These are phyloP conservation scores for Mycteria americana DNA, from an alignment of 2,797 vertebrate species.

Conservation along the genomic window DNA sequence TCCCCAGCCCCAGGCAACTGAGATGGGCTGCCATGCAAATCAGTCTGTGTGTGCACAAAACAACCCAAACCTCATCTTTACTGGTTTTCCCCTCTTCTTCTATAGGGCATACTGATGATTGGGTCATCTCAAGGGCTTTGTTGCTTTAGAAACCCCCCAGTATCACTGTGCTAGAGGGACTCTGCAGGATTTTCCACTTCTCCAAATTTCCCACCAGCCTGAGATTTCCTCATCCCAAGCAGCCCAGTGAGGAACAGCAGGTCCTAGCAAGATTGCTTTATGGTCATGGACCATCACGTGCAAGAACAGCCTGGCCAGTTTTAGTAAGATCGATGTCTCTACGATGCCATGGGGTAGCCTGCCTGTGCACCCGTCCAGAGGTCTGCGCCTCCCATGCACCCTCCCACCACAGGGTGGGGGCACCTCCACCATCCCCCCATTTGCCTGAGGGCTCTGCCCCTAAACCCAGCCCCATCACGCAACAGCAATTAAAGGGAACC, in stretches of 20 bases:
- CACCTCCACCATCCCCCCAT: not conserved
- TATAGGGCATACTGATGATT: fast-evolving
- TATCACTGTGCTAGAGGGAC: not conserved
- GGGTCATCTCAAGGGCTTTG: not conserved
- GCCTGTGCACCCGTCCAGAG: fast-evolving
- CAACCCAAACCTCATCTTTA: not conserved
- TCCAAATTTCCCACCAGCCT: fast-evolving
- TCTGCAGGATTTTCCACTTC: not conserved
- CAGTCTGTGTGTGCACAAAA: not conserved
- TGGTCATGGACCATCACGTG: fast-evolving
- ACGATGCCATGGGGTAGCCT: not conserved
- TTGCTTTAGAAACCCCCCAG: not conserved
- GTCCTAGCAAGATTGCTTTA: not conserved
- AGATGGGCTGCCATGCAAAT: not conserved
- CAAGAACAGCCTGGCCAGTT: not conserved
- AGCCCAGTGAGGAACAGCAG: not conserved
- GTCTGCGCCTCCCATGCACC: fast-evolving
- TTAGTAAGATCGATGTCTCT: not conserved
- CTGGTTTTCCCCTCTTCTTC: not conserved
- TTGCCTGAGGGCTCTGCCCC: not conserved
- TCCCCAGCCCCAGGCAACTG: not conserved
- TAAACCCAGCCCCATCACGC: not conserved
- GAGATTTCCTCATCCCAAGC: not conserved
- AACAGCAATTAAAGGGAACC: not conserved
- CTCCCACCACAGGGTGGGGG: too few relatives aligned